Evolutionary conservation across 2,113 vertebrate genomes (phyloP).

Genomic region (Saguinus imperator): DNA sequence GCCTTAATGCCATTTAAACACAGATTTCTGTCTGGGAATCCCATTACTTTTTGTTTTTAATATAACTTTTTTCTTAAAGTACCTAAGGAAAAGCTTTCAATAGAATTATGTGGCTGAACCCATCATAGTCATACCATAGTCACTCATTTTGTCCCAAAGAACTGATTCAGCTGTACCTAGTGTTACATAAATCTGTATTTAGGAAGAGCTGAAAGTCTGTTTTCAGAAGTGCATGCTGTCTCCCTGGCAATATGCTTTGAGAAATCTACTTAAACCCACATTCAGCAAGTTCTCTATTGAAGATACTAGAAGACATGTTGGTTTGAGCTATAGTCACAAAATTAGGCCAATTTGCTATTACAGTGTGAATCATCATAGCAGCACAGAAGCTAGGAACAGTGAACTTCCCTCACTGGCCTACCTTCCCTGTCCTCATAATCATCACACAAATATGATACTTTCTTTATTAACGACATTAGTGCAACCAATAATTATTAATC

Average conservation of each 20-base stretch:
- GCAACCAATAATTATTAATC: neutral
- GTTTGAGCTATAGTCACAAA: neutral
- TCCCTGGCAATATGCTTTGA: neutral
- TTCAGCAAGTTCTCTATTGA: neutral
- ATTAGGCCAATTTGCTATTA: neutral
- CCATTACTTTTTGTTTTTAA: conserved; percentile 75
- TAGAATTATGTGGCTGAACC: neutral
- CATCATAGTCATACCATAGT: neutral
- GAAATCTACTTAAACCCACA: neutral
- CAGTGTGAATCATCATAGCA: neutral
- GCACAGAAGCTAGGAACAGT: neutral
- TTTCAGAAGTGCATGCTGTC: neutral
- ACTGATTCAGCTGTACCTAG: neutral
- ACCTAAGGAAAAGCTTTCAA: conserved; percentile 57
- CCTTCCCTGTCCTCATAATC: neutral
- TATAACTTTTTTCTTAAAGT: conserved; percentile 60
- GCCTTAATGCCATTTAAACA: conserved; percentile 72
- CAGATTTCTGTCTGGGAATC: conserved; percentile 72
- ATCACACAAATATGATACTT: neutral
- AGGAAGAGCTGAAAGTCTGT: neutral
- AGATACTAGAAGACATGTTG: neutral
- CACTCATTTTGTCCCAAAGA: neutral
- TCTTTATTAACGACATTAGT: neutral
- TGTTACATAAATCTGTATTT: neutral
- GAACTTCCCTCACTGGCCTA: neutral